Conservation (phyloP, 92 coral and sea anemone species). For the Epizoanthus ramosus region DNA sequence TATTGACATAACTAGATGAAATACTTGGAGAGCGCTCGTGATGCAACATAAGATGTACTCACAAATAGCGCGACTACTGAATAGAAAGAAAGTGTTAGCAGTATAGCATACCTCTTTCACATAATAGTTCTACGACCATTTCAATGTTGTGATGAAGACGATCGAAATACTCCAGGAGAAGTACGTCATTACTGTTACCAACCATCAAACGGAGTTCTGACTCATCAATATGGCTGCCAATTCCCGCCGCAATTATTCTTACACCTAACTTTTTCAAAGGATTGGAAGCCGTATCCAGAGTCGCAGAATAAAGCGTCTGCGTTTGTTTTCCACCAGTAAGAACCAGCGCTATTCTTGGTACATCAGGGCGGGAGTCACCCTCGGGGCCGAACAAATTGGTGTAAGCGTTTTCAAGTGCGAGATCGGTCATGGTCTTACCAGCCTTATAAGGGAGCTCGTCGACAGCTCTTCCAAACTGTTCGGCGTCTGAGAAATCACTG, state of each 20-base stretch:
- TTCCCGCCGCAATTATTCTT: conserved; percentile 17
- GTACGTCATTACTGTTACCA: conserved; percentile 6
- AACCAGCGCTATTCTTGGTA: conserved; percentile 21
- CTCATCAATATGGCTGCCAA: conserved; percentile 13
- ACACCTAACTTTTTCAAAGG: conserved; percentile 25
- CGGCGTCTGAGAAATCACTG: conserved; percentile 24
- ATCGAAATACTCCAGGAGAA: conserved; percentile 14
- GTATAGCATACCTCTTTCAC: conserved; percentile 4
- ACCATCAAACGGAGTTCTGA: conserved; percentile 26
- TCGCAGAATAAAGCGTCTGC: conserved; percentile 23
- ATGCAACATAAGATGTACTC: too few relatives aligned
- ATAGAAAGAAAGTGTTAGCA: too few relatives aligned
- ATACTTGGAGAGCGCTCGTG: too few relatives aligned
- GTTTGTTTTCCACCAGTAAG: conserved; percentile 17
- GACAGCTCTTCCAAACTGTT: conserved; percentile 25
- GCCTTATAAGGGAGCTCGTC: conserved; percentile 4
- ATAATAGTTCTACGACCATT: not conserved
- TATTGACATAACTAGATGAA: too few relatives aligned
- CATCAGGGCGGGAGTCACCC: not conserved
- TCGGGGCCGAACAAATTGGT: conserved; percentile 30
- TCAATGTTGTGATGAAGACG: not conserved
- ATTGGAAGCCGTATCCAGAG: conserved; percentile 28
- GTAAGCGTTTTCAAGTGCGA: conserved; percentile 30
- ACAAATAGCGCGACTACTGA: too few relatives aligned
- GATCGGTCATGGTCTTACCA: conserved; percentile 18